Evolutionary conservation across 1,140 invertebrate genomes (phyloP).

Genomic region (Heliconius melpomene): DNA sequence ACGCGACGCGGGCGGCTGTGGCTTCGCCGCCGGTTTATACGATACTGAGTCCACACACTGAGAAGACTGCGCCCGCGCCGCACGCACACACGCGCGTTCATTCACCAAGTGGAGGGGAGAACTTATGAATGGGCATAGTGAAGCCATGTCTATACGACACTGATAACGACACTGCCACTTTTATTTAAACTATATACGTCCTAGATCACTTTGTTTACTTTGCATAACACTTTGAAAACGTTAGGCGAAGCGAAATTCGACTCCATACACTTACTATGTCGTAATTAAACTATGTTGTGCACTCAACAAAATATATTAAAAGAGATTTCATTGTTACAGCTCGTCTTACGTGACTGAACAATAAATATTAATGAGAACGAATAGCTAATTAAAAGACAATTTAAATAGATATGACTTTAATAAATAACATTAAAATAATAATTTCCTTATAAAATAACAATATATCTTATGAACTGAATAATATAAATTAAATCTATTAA

Average conservation of each 20-base stretch:
- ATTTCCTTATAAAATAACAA: conserved; percentile 24
- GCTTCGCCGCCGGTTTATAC: conserved; percentile 53
- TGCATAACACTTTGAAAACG: not conserved
- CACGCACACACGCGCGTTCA: conserved; percentile 63
- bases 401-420: conserved; percentile 31
- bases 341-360: conserved; percentile 19
- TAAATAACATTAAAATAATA: conserved; percentile 35
- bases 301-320: conserved; percentile 10
- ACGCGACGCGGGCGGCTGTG: conserved; percentile 47
- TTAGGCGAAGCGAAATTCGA: conserved; percentile 28
- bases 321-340: conserved; percentile 11
- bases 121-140: conserved; percentile 79
- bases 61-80: conserved; percentile 63
- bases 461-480: conserved; percentile 25
- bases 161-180: conserved; percentile 64
- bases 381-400: conserved; percentile 18
- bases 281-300: conserved; percentile 10
- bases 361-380: conserved; percentile 12
- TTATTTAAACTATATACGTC: conserved; percentile 42
- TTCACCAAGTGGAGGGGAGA: conserved; percentile 66
- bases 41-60: conserved; percentile 54
- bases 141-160: conserved; percentile 62
- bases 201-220: conserved; percentile 31
- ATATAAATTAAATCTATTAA: conserved; percentile 33
- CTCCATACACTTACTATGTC: conserved; percentile 12